phyloP scores from a whole-genome alignment of 2,113 vertebrate species.

The Probosciger aterrimus region DNA sequence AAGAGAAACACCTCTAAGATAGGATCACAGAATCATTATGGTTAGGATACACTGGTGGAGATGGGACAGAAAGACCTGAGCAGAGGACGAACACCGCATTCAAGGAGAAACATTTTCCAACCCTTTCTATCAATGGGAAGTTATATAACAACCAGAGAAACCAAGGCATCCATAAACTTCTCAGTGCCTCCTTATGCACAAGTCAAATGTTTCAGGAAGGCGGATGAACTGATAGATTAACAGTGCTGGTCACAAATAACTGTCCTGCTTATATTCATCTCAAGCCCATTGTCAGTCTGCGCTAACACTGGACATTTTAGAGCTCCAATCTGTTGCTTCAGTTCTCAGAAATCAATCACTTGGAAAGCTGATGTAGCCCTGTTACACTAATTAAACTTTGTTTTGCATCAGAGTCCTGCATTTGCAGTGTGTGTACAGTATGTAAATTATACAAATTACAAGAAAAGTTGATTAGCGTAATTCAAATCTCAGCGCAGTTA shows the following conservation, averaged over 20 bases:
- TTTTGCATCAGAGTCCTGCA: slow-evolving; percentile 70
- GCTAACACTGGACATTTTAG: neutral
- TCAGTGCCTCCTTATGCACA: neutral
- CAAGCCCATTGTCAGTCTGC: neutral
- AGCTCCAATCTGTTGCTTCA: neutral
- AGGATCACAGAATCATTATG: neutral
- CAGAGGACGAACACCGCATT: accelerated
- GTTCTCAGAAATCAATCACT: slow-evolving; percentile 33
- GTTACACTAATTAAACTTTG: slow-evolving; percentile 74
- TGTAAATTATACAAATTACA: slow-evolving; percentile 73
- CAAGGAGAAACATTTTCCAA: neutral
- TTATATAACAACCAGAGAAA: neutral
- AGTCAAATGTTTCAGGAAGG: neutral
- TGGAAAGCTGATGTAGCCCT: slow-evolving; percentile 45
- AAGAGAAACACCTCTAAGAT: neutral
- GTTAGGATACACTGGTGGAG: neutral
- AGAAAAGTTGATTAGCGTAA: slow-evolving; percentile 73
- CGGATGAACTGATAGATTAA: neutral
- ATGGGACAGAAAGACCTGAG: neutral
- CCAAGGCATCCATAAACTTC: neutral
- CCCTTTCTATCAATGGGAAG: neutral
- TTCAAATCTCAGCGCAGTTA: slow-evolving; percentile 67
- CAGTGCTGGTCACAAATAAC: neutral
- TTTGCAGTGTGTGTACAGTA: slow-evolving; percentile 71
- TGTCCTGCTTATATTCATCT: neutral